Evolutionary conservation across 1,140 invertebrate genomes (phyloP).

Genomic region (Coenobita brevimanus): DNA sequence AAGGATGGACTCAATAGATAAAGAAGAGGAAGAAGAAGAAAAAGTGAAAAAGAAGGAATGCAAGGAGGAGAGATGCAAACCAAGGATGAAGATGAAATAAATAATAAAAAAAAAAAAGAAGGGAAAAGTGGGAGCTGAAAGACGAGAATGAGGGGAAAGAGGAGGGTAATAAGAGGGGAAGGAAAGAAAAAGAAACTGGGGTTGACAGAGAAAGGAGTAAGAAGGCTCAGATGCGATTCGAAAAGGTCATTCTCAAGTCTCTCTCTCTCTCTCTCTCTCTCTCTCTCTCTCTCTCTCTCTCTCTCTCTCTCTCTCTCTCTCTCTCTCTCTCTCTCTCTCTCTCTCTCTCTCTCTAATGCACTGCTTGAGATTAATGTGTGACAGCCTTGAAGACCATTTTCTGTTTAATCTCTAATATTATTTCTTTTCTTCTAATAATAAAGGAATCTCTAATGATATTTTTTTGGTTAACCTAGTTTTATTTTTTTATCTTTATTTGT

Average conservation of each 20-base stretch:
- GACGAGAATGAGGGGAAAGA: neutral
- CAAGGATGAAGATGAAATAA: neutral
- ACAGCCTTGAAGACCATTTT: no score
- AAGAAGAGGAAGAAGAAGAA: neutral
- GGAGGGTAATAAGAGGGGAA: neutral
- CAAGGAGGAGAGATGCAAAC: neutral
- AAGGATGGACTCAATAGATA: neutral
- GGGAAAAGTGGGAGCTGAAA: neutral
- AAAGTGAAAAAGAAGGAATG: neutral
- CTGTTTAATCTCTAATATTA: no score
- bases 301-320: neutral
- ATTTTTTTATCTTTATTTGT: no score
- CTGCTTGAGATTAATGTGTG: no score
- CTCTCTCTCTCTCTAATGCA: no score
- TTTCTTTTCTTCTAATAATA: no score
- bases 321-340: no score
- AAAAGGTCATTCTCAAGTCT: neutral
- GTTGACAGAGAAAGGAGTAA: neutral
- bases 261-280: neutral
- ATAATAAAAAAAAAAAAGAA: neutral
- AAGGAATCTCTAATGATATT: no score
- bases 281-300: conserved; percentile 24
- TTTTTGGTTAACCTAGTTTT: no score
- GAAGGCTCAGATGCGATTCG: neutral
- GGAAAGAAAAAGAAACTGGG: neutral